These are phyloP conservation scores for Polymixis flavicincta DNA, from an alignment of 2,888 invertebrate genomes.

Conservation along the genomic window DNA sequence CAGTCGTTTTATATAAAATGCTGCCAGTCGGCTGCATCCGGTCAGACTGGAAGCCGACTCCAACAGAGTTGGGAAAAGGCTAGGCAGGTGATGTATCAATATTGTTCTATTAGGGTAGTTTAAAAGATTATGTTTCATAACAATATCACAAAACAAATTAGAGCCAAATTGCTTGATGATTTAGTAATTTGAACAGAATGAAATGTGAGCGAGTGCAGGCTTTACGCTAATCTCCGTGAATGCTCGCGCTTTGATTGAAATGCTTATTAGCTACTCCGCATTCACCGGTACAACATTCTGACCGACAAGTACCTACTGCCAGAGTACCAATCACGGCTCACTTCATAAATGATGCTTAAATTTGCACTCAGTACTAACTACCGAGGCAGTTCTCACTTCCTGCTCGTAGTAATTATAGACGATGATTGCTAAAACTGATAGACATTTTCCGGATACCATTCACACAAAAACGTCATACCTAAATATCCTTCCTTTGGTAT, in stretches of 20 bases:
- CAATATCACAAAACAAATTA: neutral
- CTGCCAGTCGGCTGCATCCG: too few species aligned
- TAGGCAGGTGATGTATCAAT: neutral
- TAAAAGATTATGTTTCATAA: neutral
- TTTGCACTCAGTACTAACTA: neutral
- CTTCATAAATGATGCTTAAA: neutral
- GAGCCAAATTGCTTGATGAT: neutral
- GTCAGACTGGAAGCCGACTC: too few species aligned
- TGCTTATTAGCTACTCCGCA: constrained; percentile 1
- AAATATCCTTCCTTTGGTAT: too few species aligned
- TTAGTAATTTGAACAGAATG: neutral
- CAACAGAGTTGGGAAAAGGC: too few species aligned
- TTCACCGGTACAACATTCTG: neutral
- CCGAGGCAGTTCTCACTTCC: neutral
- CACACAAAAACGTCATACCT: neutral
- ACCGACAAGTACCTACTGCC: neutral
- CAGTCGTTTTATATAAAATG: too few species aligned
- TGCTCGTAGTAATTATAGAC: neutral
- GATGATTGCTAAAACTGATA: neutral
- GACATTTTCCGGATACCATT: neutral
- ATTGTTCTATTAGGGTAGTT: neutral
- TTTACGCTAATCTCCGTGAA: neutral
- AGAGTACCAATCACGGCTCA: neutral
- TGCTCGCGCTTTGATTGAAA: constrained; percentile 5
- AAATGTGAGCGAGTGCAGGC: neutral